Evolutionary conservation across 2,797 vertebrate species (phyloP).

Genomic region (Falco concolor): DNA sequence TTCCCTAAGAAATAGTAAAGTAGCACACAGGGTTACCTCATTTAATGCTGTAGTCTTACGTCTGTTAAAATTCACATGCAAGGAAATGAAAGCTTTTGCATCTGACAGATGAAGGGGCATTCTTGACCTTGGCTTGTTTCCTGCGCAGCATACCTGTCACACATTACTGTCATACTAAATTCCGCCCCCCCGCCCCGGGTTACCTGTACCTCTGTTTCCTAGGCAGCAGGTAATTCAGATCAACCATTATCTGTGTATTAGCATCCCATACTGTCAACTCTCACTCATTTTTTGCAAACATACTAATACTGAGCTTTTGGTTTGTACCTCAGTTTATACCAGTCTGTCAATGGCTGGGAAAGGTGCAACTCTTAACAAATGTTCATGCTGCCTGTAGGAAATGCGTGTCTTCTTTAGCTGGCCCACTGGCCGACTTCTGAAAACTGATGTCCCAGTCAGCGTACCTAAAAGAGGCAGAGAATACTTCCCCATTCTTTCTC

Average conservation of each 20-base stretch:
- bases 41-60: background rate
- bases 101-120: background rate
- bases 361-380: background rate
- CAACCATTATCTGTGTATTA: background rate
- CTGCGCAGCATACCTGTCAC: background rate
- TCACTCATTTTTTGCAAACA: background rate
- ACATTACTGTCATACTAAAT: background rate
- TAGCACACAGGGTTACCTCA: background rate
- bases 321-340: background rate
- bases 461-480: background rate
- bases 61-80: background rate
- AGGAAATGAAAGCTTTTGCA: background rate
- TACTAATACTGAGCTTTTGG: background rate
- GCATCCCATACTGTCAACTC: background rate
- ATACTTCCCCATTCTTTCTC: background rate
- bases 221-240: background rate
- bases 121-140: background rate
- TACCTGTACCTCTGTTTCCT: background rate
- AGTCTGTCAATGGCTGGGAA: background rate
- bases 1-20: background rate
- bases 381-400: background rate
- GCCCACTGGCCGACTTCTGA: accelerated
- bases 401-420: background rate
- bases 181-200: background rate
- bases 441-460: background rate